Evolutionary conservation across 1,140 invertebrate genomes (phyloP), one percentile per base, ranked within the genome.

Genomic region (Pissodes strobi): DNA sequence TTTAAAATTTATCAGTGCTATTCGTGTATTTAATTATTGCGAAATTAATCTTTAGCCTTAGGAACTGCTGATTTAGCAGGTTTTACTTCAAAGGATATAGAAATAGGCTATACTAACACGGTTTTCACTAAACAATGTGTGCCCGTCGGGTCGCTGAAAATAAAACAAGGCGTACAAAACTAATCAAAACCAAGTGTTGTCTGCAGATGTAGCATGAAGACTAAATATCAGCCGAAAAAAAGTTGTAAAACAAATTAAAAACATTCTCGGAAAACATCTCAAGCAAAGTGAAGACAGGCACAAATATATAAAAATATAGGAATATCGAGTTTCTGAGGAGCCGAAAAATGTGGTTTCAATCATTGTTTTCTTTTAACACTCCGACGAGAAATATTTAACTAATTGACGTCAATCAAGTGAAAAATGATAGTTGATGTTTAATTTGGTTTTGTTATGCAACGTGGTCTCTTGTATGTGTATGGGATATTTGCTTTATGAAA

Each of bases 281-380:
- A 45, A 45, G 41, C 41, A 45, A 45, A 53, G 51, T 39, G 37
- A 53, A 53, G 30, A 39, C 51, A 53, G 30, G 30, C 51, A 19
- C 9, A 53, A 4, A 19, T 15, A n/a, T 18, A 53, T 37, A 38
- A 38, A 13, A 38, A 22, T 53, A 13, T 23, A 17, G 8, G 13
- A 10, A 39, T 53, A 53, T 53, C 51, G 22, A 21, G 19, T 53
- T 53, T 53, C 51, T 53, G 12, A 53, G 51, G 38, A 19, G 51
- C 51, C 51, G 51, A 53, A 53, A 53, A 53, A 53, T 38, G 51
- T 53, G 51, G 30, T 53, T 39, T 53, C 51, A 38, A 53, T 53
- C 51, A 53, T 53, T 53, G 51, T 53, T 27, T 53, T 53, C 13
- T 53, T 37, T 53, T 53, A 53, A 53, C 17, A 18, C 30, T 38